Evolutionary conservation across 2,113 vertebrate species (phyloP).

Genomic region (Pardalotus punctatus): DNA sequence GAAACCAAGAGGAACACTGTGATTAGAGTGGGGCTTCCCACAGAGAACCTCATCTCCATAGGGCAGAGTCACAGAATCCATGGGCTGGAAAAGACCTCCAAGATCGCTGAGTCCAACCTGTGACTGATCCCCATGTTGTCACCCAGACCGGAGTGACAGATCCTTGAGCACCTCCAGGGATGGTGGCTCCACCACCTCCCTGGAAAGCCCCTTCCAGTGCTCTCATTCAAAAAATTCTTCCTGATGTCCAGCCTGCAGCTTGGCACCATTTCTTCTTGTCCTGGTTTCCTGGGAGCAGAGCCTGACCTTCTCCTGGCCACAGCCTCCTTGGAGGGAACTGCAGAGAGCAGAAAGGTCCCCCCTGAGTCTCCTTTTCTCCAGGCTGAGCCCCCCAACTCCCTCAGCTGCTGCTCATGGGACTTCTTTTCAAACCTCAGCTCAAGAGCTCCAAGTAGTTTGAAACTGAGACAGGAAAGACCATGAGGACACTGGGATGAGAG

Average conservation of each 20-base stretch:
- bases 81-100: background rate
- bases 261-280: background rate
- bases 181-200: background rate
- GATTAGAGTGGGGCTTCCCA: background rate
- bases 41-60: accelerated
- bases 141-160: background rate
- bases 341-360: background rate
- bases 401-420: background rate
- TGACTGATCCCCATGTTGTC: background rate
- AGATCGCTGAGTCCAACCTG: accelerated
- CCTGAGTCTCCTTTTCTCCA: background rate
- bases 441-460: background rate
- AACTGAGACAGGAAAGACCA: background rate
- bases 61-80: accelerated
- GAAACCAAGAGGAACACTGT: background rate
- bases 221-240: background rate
- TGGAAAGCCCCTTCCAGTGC: background rate
- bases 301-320: background rate
- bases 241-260: no score
- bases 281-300: background rate
- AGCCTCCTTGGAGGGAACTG: background rate
- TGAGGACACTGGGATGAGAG: background rate
- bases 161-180: background rate
- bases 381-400: background rate
- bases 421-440: background rate